Base-by-base conservation (phyloP, 2,888 invertebrate genomes). In the Napeogenes inachia region DNA sequence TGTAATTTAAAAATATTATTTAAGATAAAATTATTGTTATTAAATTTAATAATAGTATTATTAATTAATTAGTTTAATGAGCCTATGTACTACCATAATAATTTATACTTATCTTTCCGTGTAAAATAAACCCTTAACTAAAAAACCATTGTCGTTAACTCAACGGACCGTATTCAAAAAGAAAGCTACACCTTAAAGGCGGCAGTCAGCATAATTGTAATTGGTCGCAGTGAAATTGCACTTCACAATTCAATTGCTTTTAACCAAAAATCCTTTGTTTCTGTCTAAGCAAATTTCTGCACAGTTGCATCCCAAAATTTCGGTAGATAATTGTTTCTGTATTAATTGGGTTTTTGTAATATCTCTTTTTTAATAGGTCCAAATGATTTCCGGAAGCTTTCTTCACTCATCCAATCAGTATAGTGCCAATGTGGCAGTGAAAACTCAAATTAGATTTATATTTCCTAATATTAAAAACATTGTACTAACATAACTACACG, bases 131-230 rank as follows among this genome's bases (percentile, higher is more conserved):
- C 63, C 54, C 13, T 12, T 10, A 45, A n/a, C n/a, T 45, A 4
- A 45, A 45, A 45, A 10, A 45, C n/a, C n/a, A 45, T n/a, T n/a
- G n/a, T 45, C 45, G 45, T 54, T 45, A 54, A 59, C 56, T 56
- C 62, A 65, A 63, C 56, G 63, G 60, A 61, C 57, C 60, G 60
- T 61, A 59, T 59, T 56, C 53, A 53, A 45, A 60, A 59, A 62
- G 59, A 56, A 62, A 60, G 63, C 59, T 63, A 61, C 60, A 60
- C 60, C 63, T 65, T 65, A 58, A 33, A 61, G 63, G 56, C 61
- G 56, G 60, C 56, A 45, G 45, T 45, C 56, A 60, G 59, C 53
- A 45, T 63, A 63, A 65, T 65, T 63, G 63, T 65, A 65, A 65
- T 65, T 65, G 65, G 65, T 63, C 63, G 56, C 62, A 30, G 47